Evolutionary conservation across 1,140 invertebrate genomes (phyloP), one percentile per base, ranked within the genome.

Genomic region (Diuraphis noxia): DNA sequence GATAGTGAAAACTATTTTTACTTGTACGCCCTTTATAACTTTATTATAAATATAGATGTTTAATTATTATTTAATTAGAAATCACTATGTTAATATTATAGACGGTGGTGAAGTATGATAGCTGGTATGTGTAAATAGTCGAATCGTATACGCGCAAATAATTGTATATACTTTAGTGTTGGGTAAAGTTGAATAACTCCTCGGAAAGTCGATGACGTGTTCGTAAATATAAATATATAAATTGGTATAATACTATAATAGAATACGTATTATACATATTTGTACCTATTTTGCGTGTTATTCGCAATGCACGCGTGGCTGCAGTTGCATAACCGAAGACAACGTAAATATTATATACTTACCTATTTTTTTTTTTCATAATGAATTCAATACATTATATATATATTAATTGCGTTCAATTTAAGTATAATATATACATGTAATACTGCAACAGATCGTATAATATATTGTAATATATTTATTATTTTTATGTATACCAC

Each of bases 361-460:
- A 72, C 30, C 30, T 72, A 72, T 72, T 72, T 63, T 72, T n/a
- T 63, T 63, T 72, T n/a, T 72, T 19, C 56, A n/a, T 72, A 17
- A 72, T 72, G 5, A 72, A 72, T n/a, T n/a, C 13, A 34, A 17
- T 72, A n/a, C 4, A 63, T 63, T 56, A 30, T 56, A 10, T 56
- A 30, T 56, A 56, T 56, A 72, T 72, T n/a, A 72, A 72, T 72
- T 72, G 13, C n/a, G 5, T n/a, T 19, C 30, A 72, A 72, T 72
- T 63, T 56, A 56, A 72, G 17, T n/a, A 63, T 63, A 72, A 72
- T n/a, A 19, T 72, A n/a, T n/a, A n/a, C 56, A 5, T 5, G n/a
- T n/a, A 72, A n/a, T n/a, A n/a, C n/a, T n/a, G n/a, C n/a, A n/a
- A 72, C 56, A 72, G 56, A 72, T 72, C 56, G 56, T 72, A 72